Evolutionary conservation across 2,888 invertebrate genomes (phyloP), one percentile per base, ranked within the genome.

Genomic region (Julus scanicus): DNA sequence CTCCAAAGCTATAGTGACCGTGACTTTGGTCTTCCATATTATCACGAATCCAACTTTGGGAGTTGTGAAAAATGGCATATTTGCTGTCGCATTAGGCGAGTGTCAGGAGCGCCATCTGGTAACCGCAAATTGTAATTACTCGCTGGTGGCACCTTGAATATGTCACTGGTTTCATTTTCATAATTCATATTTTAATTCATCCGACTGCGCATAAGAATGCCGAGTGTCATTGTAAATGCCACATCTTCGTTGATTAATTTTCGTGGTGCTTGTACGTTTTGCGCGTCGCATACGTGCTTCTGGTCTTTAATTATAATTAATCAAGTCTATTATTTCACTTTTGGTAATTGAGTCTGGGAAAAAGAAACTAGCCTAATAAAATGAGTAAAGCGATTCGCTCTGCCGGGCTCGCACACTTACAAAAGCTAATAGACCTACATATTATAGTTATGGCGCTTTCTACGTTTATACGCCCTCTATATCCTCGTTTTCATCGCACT

Each of bases 251-350:
- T 71, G 63, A 71, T 71, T 71, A 71, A 71, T 71, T 71, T 71
- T 71, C 63, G n/a, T 6, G n/a, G 57, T n/a, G 6, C 57, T 63
- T n/a, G 63, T 71, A 20, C 20, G 63, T 20, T 71, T 2, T 9
- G 20, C 63, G 63, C 63, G 63, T 71, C 63, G 63, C 63, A 71
- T 71, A 71, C 63, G 63, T 71, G 63, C 63, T 71, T 71, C 63
- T 71, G 63, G 17, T 71, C 63, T 71, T 71, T 71, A 71, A 71
- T 71, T 71, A 71, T 71, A 71, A 71, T 71, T 71, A 71, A 71
- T 71, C 63, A 71, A 71, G 63, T 71, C 63, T 71, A 71, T 71
- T 71, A 71, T 71, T 71, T 71, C 63, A 71, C 63, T 71, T 71
- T 71, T 71, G 63, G 63, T 71, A 71, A 71, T 71, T 71, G 63